These are phyloP conservation scores for Ferdinandea cuprea DNA, from an alignment of 2,888 invertebrate species.

Conservation along the genomic window DNA sequence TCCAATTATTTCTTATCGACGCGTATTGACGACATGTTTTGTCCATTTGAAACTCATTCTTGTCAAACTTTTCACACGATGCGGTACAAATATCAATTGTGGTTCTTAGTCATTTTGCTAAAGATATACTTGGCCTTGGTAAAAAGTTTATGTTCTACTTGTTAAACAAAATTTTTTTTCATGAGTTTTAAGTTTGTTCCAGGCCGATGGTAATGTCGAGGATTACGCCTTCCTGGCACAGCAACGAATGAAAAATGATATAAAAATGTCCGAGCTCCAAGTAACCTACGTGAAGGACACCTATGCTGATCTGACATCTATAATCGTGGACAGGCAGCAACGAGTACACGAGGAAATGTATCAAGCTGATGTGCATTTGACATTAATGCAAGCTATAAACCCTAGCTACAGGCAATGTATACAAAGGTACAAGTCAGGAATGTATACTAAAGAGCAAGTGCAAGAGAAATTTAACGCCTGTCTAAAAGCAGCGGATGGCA, in stretches of 20 bases:
- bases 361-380: background rate
- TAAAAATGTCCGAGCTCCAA: conserved; percentile 14
- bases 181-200: background rate
- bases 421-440: conserved; percentile 1
- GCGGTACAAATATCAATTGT: conserved; percentile 16
- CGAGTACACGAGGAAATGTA: conserved; percentile 6
- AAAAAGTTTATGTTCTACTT: no score
- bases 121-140: background rate
- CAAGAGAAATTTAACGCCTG: conserved; percentile 33
- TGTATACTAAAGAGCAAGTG: conserved; percentile 27
- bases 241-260: conserved; percentile 24
- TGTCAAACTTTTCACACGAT: background rate
- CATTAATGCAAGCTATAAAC: conserved; percentile 14
- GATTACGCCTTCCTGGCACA: conserved; percentile 15
- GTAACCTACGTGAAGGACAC: conserved; percentile 1
- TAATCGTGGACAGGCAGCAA: conserved; percentile 5
- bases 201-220: background rate
- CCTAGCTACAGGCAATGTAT: conserved; percentile 20
- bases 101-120: background rate
- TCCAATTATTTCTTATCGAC: background rate
- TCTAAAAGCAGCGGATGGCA: conserved; percentile 10
- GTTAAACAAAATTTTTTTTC: no score
- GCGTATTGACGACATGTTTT: background rate
- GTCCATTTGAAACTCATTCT: background rate
- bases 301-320: conserved; percentile 7